phyloP scores from a whole-genome alignment of 1,140 invertebrate species.

The Drosophila pruinosa region DNA sequence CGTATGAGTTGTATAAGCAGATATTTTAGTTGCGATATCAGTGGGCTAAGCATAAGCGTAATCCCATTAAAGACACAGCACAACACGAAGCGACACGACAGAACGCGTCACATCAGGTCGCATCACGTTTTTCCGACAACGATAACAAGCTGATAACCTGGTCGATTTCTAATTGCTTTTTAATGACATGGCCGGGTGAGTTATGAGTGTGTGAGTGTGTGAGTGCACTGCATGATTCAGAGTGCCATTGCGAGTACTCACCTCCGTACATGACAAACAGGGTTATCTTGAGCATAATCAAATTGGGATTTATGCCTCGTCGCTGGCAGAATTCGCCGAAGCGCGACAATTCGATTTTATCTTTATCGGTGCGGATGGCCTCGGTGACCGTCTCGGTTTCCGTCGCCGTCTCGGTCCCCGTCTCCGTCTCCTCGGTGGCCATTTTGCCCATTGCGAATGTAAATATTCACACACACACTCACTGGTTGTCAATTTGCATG shows the following conservation, averaged over 20 bases:
- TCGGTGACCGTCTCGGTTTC: slow-evolving; percentile 69
- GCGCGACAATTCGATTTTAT: slow-evolving; percentile 70
- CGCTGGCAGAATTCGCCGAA: slow-evolving; percentile 77
- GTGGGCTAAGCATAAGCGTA: slow-evolving; percentile 1
- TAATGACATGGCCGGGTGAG: slow-evolving; percentile 36
- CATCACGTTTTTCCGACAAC: background rate
- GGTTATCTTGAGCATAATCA: slow-evolving; percentile 90
- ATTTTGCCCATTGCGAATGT: slow-evolving; percentile 58
- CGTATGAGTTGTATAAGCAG: slow-evolving; percentile 3
- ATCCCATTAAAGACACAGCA: background rate
- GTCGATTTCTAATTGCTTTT: slow-evolving; percentile 55
- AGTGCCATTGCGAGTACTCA: too few species aligned
- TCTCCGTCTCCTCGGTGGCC: slow-evolving; percentile 71
- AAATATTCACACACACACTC: slow-evolving; percentile 9
- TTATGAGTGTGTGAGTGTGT: background rate
- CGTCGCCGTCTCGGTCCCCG: too few species aligned
- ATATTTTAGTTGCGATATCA: slow-evolving; percentile 21
- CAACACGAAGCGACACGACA: too few species aligned
- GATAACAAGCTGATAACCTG: slow-evolving; percentile 9
- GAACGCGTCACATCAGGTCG: background rate
- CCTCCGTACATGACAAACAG: slow-evolving; percentile 92
- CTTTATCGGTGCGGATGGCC: slow-evolving; percentile 56
- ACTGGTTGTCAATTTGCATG: slow-evolving; percentile 31
- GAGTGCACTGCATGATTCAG: background rate
- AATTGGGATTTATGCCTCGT: slow-evolving; percentile 87